phyloP scores from a whole-genome alignment of 2,797 vertebrate genomes.

The Gymnoscopelus microlampas region DNA sequence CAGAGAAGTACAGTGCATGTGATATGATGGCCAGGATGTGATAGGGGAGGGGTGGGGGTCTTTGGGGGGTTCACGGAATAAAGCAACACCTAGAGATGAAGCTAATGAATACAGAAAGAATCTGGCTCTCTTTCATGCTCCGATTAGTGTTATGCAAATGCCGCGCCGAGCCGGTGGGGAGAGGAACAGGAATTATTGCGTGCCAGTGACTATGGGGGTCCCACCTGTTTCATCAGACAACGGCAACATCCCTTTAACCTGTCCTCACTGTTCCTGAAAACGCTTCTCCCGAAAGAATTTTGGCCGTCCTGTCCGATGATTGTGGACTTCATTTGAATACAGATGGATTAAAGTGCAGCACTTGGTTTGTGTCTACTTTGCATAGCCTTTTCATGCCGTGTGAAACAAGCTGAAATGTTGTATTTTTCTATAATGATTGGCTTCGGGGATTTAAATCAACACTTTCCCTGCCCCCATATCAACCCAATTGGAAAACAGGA shows the following conservation, averaged over 20 bases:
- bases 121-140: constrained; percentile 57
- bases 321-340: constrained; percentile 45
- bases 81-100: constrained; percentile 53
- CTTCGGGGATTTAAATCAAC: constrained; percentile 50
- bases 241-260: constrained; percentile 65
- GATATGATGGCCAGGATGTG: constrained; percentile 47
- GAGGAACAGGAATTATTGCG: constrained; percentile 41
- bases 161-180: constrained; percentile 24
- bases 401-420: constrained; percentile 17
- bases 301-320: constrained; percentile 32
- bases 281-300: constrained; percentile 27
- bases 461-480: constrained; percentile 27
- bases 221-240: constrained; percentile 75
- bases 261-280: constrained; percentile 37
- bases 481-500: constrained; percentile 2
- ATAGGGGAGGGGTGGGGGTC: constrained; percentile 12
- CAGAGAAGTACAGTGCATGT: constrained; percentile 15
- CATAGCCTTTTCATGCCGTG: constrained; percentile 17
- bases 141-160: constrained; percentile 72
- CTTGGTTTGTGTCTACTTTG: constrained; percentile 32
- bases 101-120: constrained; percentile 63
- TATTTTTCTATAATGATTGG: constrained; percentile 21
- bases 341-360: constrained; percentile 41
- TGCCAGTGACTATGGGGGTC: constrained; percentile 67
- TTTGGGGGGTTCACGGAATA: constrained; percentile 44